A percentile compares a stretch with the other conserved stretches of the same genome.
These are phyloP conservation scores for Synanthedon myopaeformis DNA, from an alignment of 2,888 invertebrate species.

Conservation along the genomic window DNA sequence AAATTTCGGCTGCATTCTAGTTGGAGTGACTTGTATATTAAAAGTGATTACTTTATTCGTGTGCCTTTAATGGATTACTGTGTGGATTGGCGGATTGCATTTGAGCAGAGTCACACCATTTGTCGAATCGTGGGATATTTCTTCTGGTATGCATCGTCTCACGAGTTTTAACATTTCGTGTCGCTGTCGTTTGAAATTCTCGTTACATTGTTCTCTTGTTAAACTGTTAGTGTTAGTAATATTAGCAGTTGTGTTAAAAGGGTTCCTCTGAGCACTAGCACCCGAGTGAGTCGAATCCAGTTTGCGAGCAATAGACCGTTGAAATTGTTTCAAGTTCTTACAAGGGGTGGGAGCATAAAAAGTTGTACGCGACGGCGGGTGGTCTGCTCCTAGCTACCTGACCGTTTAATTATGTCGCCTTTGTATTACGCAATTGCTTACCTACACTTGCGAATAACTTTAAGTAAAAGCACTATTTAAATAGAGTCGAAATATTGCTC, in stretches of 20 bases:
- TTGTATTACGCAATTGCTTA: not conserved
- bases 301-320: not conserved
- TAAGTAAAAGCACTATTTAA: too few species aligned
- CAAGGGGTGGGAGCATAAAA: not conserved
- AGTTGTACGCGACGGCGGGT: slow-evolving; percentile 2
- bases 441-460: too few species aligned
- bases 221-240: slow-evolving; percentile 3
- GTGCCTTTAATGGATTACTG: slow-evolving; percentile 12
- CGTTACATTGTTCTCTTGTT: slow-evolving; percentile 13
- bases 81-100: slow-evolving; percentile 20
- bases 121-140: slow-evolving; percentile 37
- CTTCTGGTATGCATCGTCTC: slow-evolving; percentile 37
- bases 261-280: not conserved
- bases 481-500: not conserved
- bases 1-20: not conserved
- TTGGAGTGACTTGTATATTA: not conserved
- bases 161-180: too few species aligned
- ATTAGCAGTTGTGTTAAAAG: not conserved
- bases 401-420: slow-evolving; percentile 33
- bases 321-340: not conserved
- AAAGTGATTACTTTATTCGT: slow-evolving; percentile 1
- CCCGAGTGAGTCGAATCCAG: not conserved
- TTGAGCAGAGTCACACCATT: slow-evolving; percentile 24
- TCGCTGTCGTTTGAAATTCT: slow-evolving; percentile 22
- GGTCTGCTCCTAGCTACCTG: slow-evolving; percentile 30